Evolutionary conservation across 2,113 vertebrate species (phyloP).

Genomic region (Toxotes chatareus): DNA sequence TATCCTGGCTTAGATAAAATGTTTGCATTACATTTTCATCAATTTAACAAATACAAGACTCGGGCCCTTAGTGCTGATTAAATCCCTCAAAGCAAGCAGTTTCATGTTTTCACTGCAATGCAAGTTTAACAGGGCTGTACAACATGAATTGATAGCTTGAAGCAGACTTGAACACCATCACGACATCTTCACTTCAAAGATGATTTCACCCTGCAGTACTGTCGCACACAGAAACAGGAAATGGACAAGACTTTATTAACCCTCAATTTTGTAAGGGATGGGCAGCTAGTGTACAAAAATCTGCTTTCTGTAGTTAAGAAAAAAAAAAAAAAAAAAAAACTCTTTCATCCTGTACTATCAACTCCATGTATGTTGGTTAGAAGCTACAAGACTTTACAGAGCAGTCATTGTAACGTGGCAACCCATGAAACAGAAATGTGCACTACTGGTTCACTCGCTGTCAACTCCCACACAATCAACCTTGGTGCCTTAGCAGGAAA

Average conservation of each 20-base stretch:
- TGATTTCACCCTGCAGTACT: conserved; percentile 7
- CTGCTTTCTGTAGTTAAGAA: background rate
- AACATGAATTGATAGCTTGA: conserved; percentile 24
- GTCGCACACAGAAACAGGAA: background rate
- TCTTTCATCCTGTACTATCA: background rate
- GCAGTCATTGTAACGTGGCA: conserved; percentile 39
- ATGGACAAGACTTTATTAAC: background rate
- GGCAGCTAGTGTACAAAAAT: background rate
- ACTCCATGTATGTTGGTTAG: background rate
- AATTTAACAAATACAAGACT: conserved; percentile 34
- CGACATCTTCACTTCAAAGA: conserved; percentile 12
- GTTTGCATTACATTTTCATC: conserved; percentile 18
- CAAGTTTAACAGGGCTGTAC: conserved; percentile 15
- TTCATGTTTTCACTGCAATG: conserved; percentile 29
- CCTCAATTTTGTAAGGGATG: background rate
- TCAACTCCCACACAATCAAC: conserved; percentile 61
- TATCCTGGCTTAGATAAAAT: conserved; percentile 36
- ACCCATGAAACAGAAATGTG: conserved; percentile 44
- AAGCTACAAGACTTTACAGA: conserved; percentile 25
- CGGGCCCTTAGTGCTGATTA: conserved; percentile 20
- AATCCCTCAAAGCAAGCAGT: conserved; percentile 16
- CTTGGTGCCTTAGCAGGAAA: conserved; percentile 48
- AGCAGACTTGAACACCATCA: conserved; percentile 2
- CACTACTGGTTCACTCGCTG: conserved; percentile 21
- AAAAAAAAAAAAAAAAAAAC: background rate